Conservation (phyloP, 2,113 vertebrate species). For the Dasypus novemcinctus region DNA sequence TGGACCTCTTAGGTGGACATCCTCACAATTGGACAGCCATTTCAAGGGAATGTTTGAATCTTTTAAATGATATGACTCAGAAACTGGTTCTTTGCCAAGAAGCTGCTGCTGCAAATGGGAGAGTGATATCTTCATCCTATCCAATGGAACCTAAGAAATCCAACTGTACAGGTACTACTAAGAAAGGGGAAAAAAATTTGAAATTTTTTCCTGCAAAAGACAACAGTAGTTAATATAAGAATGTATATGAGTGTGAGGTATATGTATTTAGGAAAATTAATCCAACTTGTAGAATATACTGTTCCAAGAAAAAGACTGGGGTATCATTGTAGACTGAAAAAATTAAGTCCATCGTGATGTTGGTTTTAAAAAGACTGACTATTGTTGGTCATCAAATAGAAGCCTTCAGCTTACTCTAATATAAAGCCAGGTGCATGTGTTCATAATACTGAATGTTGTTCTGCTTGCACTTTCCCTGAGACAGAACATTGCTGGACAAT, state of each 20-base stretch:
- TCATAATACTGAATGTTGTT: not conserved
- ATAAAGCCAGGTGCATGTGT: not conserved
- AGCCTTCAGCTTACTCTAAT: not conserved
- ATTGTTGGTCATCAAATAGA: not conserved
- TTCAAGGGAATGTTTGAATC: constrained; percentile 91
- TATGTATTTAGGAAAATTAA: constrained; percentile 16
- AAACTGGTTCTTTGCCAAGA: constrained; percentile 92
- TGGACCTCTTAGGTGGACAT: constrained; percentile 89
- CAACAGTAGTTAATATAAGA: constrained; percentile 12
- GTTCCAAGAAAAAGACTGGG: not conserved
- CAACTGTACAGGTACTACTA: constrained; percentile 69
- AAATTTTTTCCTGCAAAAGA: constrained; percentile 2
- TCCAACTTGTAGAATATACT: not conserved
- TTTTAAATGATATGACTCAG: constrained; percentile 92
- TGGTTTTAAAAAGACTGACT: not conserved
- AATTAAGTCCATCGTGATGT: not conserved
- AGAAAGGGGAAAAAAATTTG: not conserved
- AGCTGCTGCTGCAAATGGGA: constrained; percentile 92
- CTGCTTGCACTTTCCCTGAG: not conserved
- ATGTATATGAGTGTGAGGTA: not conserved
- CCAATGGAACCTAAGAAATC: constrained; percentile 78
- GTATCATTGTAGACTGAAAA: constrained; percentile 20
- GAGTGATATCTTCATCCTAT: constrained; percentile 84
- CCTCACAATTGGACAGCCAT: constrained; percentile 96
- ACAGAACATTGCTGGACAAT: not conserved